Conservation (phyloP, 2,113 vertebrate species). For the Turdus rufiventris region DNA sequence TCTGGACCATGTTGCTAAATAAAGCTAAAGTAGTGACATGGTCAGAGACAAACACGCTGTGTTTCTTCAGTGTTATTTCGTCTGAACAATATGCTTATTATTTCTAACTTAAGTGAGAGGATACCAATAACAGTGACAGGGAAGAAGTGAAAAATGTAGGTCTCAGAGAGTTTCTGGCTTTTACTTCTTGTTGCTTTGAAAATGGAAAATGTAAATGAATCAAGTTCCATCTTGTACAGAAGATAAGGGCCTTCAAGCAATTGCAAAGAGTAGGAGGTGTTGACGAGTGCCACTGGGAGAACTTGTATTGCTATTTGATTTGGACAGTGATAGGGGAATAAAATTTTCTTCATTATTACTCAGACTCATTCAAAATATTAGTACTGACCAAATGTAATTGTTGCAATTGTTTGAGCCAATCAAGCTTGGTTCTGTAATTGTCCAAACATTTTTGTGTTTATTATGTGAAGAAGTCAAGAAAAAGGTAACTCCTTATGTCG, state of each 20-base stretch:
- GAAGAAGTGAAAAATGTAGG: not conserved
- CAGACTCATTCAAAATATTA: conserved; percentile 14
- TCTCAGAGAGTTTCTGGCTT: not conserved
- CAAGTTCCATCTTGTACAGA: conserved; percentile 20
- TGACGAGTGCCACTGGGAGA: not conserved
- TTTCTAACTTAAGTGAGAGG: not conserved
- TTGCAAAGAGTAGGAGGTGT: not conserved
- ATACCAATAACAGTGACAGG: not conserved
- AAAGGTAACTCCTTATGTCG: not conserved
- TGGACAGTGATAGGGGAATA: not conserved
- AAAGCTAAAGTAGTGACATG: not conserved
- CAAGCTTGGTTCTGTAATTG: not conserved
- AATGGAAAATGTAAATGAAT: not conserved
- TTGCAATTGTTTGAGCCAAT: conserved; percentile 26
- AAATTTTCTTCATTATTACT: conserved; percentile 8
- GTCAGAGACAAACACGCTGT: not conserved
- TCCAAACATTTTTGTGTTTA: not conserved
- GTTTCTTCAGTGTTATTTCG: not conserved
- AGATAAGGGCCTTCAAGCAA: conserved; percentile 9
- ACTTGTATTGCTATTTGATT: conserved; percentile 6
- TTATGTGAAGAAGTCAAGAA: not conserved
- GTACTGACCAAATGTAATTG: conserved; percentile 25
- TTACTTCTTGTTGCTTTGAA: not conserved
- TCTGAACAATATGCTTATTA: not conserved
- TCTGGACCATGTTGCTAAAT: not conserved